Percentiles rank a stretch among this genome's conserved stretches.
Evolutionary conservation across 2,113 vertebrate species (phyloP).

Genomic region (Aegithalos caudatus): DNA sequence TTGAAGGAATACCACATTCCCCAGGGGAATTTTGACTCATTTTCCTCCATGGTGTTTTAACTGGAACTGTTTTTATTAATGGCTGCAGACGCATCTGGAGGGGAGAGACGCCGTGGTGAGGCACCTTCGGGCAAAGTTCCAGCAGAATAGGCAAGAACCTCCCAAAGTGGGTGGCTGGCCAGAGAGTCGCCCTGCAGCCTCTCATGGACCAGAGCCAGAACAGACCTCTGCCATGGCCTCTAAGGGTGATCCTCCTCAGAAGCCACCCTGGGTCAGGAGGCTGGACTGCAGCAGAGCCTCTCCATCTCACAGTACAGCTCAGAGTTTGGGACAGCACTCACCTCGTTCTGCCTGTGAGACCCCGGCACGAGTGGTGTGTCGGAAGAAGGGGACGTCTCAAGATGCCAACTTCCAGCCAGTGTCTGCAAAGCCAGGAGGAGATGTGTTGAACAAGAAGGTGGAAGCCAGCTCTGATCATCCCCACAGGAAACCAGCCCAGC

Average conservation of each 20-base stretch:
- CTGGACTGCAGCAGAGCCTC: neutral
- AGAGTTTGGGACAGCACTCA: neutral
- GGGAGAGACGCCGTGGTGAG: neutral
- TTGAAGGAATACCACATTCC: neutral
- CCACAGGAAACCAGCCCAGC: neutral
- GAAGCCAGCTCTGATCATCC: neutral
- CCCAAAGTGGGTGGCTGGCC: accelerated
- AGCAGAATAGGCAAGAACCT: neutral
- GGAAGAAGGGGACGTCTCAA: neutral
- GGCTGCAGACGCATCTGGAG: neutral
- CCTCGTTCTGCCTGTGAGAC: neutral
- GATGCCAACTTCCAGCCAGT: neutral
- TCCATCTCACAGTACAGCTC: neutral
- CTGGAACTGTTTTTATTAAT: neutral
- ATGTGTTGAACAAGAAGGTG: neutral
- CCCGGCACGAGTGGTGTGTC: accelerated
- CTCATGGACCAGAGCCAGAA: neutral
- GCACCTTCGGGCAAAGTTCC: constrained; percentile 24
- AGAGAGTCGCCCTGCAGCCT: neutral
- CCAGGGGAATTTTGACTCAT: neutral
- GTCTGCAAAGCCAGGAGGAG: neutral
- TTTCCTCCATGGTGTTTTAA: neutral
- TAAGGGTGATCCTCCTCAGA: neutral
- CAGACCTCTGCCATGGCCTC: neutral
- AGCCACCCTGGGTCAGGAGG: neutral